These are phyloP conservation scores for Beris morrisii DNA, from an alignment of 2,888 invertebrate genomes.

Conservation along the genomic window DNA sequence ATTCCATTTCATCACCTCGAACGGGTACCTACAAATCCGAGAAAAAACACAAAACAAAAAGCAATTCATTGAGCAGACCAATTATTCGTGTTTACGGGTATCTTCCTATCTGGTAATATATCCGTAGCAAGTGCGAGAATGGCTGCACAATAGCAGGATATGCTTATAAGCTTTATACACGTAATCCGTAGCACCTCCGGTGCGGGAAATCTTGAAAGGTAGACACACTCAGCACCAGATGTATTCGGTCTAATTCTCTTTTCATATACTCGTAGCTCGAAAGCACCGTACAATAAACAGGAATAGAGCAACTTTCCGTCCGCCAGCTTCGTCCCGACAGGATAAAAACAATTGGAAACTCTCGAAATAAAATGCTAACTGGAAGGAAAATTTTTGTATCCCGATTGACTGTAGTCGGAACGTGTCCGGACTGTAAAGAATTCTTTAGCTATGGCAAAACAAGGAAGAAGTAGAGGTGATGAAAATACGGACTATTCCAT, in stretches of 20 bases:
- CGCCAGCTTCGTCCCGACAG: background rate
- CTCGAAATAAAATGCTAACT: conserved; percentile 33
- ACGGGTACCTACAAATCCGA: background rate
- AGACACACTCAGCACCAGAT: conserved; percentile 23
- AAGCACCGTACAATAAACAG: no score
- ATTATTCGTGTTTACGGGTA: conserved; percentile 23
- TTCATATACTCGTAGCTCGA: no score
- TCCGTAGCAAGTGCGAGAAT: conserved; percentile 6
- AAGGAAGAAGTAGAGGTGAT: conserved; percentile 20
- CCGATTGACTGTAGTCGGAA: conserved; percentile 20
- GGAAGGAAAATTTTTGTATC: conserved; percentile 31
- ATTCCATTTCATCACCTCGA: background rate
- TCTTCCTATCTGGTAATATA: conserved; percentile 9
- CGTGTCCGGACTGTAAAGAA: conserved; percentile 24
- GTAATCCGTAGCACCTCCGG: conserved; percentile 24
- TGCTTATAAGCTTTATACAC: conserved; percentile 26
- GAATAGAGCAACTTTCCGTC: no score
- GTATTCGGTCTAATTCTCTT: conserved; percentile 3
- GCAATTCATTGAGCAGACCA: conserved; percentile 21
- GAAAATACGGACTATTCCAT: conserved; percentile 21
- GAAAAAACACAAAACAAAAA: conserved; percentile 2
- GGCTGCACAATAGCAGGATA: conserved; percentile 6
- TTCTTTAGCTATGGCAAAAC: conserved; percentile 16
- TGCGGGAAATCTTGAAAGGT: conserved; percentile 28
- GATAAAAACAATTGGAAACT: conserved; percentile 30